Evolutionary conservation across 2,113 vertebrate species (phyloP).

Genomic region (Ictidomys tridecemlineatus): DNA sequence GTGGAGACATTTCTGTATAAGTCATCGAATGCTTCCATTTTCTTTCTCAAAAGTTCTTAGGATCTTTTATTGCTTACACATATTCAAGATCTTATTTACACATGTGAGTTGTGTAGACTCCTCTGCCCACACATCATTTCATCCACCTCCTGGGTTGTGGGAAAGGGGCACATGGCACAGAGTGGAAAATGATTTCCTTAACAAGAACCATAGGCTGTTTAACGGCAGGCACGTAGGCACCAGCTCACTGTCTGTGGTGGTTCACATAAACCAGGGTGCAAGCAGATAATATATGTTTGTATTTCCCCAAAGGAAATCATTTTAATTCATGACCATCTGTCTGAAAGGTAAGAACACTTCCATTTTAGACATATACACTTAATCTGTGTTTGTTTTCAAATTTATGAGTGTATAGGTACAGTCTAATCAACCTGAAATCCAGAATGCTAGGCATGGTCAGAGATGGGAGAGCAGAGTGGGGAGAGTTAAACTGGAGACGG

Average conservation of each 20-base stretch:
- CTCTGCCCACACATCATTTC: slow-evolving; percentile 42
- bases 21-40: not conserved
- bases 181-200: slow-evolving; percentile 79
- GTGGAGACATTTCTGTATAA: not conserved
- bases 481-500: slow-evolving; percentile 69
- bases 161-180: slow-evolving; percentile 68
- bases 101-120: not conserved
- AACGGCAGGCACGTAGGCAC: slow-evolving; percentile 70
- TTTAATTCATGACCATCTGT: slow-evolving; percentile 77
- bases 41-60: not conserved
- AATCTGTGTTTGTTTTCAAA: slow-evolving; percentile 79
- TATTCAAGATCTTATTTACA: slow-evolving; percentile 51
- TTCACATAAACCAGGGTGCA: slow-evolving; percentile 54
- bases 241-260: slow-evolving; percentile 21
- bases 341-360: slow-evolving; percentile 81
- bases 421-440: slow-evolving; percentile 72
- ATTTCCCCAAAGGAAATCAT: slow-evolving; percentile 80
- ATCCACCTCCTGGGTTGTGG: slow-evolving; percentile 70
- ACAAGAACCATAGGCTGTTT: slow-evolving; percentile 68
- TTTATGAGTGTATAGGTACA: slow-evolving; percentile 76
- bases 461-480: not conserved
- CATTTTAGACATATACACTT: slow-evolving; percentile 71
- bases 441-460: slow-evolving; percentile 27
- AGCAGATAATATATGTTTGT: slow-evolving; percentile 81
- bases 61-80: slow-evolving; percentile 33